Conservation (phyloP, 2,888 invertebrate species). For the Rosalia funebris region DNA sequence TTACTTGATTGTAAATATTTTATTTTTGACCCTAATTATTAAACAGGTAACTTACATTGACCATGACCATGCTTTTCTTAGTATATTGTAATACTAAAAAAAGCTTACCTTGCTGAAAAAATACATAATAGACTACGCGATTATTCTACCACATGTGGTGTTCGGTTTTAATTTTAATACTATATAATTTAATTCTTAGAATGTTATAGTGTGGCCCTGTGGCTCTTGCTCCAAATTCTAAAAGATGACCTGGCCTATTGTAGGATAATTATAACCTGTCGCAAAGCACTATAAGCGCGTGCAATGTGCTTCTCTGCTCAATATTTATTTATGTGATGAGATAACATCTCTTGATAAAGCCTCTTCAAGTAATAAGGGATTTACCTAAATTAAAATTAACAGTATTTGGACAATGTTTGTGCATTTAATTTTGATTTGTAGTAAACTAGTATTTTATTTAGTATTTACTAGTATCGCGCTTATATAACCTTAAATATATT, state of each 20-base stretch:
- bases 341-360: slow-evolving; percentile 11
- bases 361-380: slow-evolving; percentile 5
- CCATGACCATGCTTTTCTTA: too few species aligned
- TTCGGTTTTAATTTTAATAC: slow-evolving; percentile 58
- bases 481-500: too few species aligned
- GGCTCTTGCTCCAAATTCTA: slow-evolving; percentile 58
- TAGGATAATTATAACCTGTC: slow-evolving; percentile 58
- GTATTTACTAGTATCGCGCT: too few species aligned
- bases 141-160: slow-evolving; percentile 39
- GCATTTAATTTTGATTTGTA: too few species aligned
- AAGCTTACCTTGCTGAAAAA: too few species aligned
- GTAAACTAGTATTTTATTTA: too few species aligned
- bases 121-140: slow-evolving; percentile 40
- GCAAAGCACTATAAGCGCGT: slow-evolving; percentile 39
- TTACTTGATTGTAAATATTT: too few species aligned
- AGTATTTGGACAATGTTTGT: neutral
- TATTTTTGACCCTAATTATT: too few species aligned
- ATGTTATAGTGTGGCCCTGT: slow-evolving; percentile 58
- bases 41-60: too few species aligned
- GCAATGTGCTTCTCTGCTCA: slow-evolving; percentile 16
- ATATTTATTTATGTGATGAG: slow-evolving; percentile 12
- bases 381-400: slow-evolving; percentile 3
- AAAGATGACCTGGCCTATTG: slow-evolving; percentile 53
- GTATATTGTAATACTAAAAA: too few species aligned
- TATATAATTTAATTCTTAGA: slow-evolving; percentile 60